These are phyloP conservation scores for Apolygus lucorum DNA, from an alignment of 1,140 invertebrate species.

Conservation along the genomic window DNA sequence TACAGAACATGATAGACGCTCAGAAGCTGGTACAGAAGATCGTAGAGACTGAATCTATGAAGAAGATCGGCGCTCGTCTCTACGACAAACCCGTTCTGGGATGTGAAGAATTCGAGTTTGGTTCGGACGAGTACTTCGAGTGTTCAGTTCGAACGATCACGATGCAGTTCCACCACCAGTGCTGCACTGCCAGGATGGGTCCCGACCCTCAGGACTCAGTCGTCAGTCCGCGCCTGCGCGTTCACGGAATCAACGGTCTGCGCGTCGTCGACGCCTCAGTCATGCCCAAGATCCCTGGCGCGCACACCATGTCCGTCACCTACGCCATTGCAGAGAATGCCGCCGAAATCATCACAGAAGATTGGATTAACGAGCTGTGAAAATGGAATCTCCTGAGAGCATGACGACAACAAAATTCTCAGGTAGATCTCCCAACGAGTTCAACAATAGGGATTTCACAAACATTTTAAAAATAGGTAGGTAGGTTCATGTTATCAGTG, in stretches of 20 bases:
- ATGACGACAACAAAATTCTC: too few relatives aligned
- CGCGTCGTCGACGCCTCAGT: constrained; percentile 71
- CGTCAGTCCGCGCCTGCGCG: constrained; percentile 55
- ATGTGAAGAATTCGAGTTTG: constrained; percentile 42
- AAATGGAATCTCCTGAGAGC: too few relatives aligned
- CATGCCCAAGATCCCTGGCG: constrained; percentile 63
- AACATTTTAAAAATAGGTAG: too few relatives aligned
- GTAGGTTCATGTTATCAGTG: too few relatives aligned
- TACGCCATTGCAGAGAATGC: constrained; percentile 74
- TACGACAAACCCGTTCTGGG: constrained; percentile 39
- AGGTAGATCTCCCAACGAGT: too few relatives aligned
- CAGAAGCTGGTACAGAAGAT: constrained; percentile 45
- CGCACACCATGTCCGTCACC: constrained; percentile 65
- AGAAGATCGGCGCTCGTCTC: constrained; percentile 36
- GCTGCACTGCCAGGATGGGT: constrained; percentile 50
- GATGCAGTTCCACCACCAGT: constrained; percentile 69
- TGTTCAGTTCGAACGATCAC: constrained; percentile 58
- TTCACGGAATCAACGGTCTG: constrained; percentile 56
- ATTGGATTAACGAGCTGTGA: constrained; percentile 42
- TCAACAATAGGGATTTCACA: too few relatives aligned
- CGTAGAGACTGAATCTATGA: constrained; percentile 38
- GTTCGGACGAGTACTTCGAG: constrained; percentile 52
- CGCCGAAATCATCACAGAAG: constrained; percentile 57
- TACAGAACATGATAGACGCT: background rate
- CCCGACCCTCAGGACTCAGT: constrained; percentile 52